Conservation (phyloP, 2,888 invertebrate genomes). For the Magallana nippona region DNA sequence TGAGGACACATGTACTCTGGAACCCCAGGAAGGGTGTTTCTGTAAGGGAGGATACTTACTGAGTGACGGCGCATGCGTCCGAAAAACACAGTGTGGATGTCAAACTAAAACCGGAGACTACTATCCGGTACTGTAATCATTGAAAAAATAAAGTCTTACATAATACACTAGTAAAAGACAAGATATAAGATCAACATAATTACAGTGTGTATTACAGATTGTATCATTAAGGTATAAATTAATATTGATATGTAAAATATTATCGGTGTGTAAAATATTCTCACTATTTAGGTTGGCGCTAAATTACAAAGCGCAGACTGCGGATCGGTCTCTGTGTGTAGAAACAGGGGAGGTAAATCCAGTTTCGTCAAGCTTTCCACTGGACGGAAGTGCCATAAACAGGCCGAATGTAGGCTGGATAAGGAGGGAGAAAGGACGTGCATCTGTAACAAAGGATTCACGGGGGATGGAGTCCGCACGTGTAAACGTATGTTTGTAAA, state of each 20-base stretch:
- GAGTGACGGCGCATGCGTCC: conserved; percentile 51
- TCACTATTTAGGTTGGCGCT: conserved; percentile 24
- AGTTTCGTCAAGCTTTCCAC: neutral
- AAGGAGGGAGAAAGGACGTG: conserved; percentile 40
- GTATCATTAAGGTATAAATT: too few relatives aligned
- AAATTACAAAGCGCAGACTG: conserved; percentile 5
- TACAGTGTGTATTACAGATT: too few relatives aligned
- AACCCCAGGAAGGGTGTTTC: conserved; percentile 52
- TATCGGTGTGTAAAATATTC: neutral
- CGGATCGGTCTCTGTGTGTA: conserved; percentile 26
- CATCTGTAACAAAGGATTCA: conserved; percentile 45
- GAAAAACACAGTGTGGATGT: conserved; percentile 52
- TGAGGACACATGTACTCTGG: conserved; percentile 37
- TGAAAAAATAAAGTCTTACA: too few relatives aligned
- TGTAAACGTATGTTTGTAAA: conserved; percentile 39
- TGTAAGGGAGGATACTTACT: conserved; percentile 53
- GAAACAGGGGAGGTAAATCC: neutral
- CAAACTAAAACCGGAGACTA: conserved; percentile 45
- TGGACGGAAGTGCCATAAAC: conserved; percentile 36
- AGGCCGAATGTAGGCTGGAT: conserved; percentile 39
- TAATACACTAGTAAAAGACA: too few relatives aligned
- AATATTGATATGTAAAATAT: neutral
- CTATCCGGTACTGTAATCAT: conserved; percentile 41
- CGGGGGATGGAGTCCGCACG: conserved; percentile 42
- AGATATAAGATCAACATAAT: too few relatives aligned